Evolutionary conservation across 2,888 invertebrate genomes (phyloP).

Genomic region (Drosophila borealis): DNA sequence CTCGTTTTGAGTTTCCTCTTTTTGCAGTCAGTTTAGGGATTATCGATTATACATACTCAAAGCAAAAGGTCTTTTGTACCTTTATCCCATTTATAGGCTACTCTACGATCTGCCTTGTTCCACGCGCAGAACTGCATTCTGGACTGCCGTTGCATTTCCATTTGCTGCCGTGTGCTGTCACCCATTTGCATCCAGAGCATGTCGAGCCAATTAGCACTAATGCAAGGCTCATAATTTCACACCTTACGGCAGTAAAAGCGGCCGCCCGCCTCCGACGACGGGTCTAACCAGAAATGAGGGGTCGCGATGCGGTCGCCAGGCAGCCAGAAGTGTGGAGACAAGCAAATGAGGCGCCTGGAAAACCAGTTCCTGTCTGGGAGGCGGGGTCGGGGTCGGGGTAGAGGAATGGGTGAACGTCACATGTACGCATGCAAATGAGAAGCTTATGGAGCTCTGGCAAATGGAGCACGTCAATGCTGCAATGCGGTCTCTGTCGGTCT

Average conservation of each 20-base stretch:
- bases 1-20: too few relatives aligned
- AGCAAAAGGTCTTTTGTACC: too few relatives aligned
- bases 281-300: conserved; percentile 18
- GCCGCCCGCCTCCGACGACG: conserved; percentile 4
- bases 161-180: conserved; percentile 2
- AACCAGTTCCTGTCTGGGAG: conserved; percentile 46
- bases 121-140: neutral
- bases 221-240: conserved; percentile 71
- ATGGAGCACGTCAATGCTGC: conserved; percentile 70
- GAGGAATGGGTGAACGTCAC: conserved; percentile 5
- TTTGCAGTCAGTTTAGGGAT: too few relatives aligned
- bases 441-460: conserved; percentile 49
- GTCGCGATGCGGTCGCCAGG: conserved; percentile 19
- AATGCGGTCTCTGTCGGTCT: conserved; percentile 40
- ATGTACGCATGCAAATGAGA: conserved; percentile 63
- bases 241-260: conserved; percentile 57
- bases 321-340: conserved; percentile 20
- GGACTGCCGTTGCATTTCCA: conserved; percentile 8
- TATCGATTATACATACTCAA: too few relatives aligned
- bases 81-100: too few relatives aligned
- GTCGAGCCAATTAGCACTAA: conserved; percentile 69
- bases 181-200: conserved; percentile 46
- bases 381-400: neutral
- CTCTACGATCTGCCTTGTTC: too few relatives aligned
- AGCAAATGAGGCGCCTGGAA: conserved; percentile 39